These are phyloP conservation scores for Lutraria rhynchaena DNA, from an alignment of 1,140 invertebrate species.

Conservation along the genomic window DNA sequence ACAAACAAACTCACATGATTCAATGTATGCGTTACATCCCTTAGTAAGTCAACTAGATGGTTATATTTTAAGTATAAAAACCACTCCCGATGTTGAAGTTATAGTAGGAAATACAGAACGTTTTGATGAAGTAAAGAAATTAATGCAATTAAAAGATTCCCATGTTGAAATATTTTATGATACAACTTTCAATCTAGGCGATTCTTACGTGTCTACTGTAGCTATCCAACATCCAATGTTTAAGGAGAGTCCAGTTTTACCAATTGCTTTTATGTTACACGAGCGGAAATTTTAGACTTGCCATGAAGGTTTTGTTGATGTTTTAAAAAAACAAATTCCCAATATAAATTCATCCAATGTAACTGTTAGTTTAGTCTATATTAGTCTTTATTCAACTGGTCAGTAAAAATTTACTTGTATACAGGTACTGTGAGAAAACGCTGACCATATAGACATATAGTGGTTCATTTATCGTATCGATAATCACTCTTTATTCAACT, in stretches of 20 bases:
- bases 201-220: slow-evolving; percentile 43
- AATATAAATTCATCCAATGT: neutral
- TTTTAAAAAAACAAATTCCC: slow-evolving; percentile 28
- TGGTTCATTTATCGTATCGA: no score
- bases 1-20: slow-evolving; percentile 29
- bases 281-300: slow-evolving; percentile 39
- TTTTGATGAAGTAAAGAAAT: slow-evolving; percentile 34
- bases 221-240: slow-evolving; percentile 37
- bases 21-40: slow-evolving; percentile 36
- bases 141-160: slow-evolving; percentile 20
- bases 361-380: no score
- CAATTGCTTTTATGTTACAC: slow-evolving; percentile 42
- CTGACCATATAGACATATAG: no score
- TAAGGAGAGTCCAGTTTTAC: slow-evolving; percentile 24
- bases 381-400: no score
- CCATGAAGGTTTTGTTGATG: slow-evolving; percentile 38
- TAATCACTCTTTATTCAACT: no score
- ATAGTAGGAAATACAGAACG: slow-evolving; percentile 24
- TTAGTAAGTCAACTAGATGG: slow-evolving; percentile 46
- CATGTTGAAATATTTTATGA: slow-evolving; percentile 19
- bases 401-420: no score
- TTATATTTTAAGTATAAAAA: slow-evolving; percentile 51
- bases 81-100: slow-evolving; percentile 46
- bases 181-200: slow-evolving; percentile 45
- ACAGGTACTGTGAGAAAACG: no score